Conservation (phyloP, 1,140 invertebrate genomes). For the Drosophila watanabei region DNA sequence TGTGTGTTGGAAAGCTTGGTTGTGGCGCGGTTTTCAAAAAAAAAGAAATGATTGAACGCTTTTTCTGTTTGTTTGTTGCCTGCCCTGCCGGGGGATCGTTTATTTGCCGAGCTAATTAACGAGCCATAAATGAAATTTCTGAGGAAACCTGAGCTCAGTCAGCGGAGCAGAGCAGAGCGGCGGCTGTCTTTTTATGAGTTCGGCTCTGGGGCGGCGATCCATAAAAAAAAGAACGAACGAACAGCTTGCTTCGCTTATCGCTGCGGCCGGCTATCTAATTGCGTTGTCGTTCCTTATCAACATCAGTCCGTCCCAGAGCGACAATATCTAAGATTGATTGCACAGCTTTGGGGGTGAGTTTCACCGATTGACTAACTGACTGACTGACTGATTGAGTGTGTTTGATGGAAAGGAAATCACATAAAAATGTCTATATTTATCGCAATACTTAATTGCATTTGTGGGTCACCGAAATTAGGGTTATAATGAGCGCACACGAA, state of each 20-base stretch:
- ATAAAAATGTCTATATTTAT: conserved; percentile 82
- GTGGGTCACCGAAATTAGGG: conserved; percentile 72
- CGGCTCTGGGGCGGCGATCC: conserved; percentile 69
- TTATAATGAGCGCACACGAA: conserved; percentile 55
- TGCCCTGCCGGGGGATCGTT: conserved; percentile 1
- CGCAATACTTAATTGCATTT: conserved; percentile 76
- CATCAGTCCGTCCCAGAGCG: conserved; percentile 53
- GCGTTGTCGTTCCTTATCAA: conserved; percentile 78
- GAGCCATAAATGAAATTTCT: conserved; percentile 72
- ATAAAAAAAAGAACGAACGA: conserved; percentile 24
- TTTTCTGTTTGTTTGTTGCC: conserved; percentile 8
- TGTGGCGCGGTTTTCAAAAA: conserved; percentile 25
- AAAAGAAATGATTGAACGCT: background rate
- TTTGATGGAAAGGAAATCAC: conserved; percentile 62
- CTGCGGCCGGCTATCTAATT: conserved; percentile 71
- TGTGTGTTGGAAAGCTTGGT: conserved; percentile 20
- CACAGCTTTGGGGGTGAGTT: conserved; percentile 37
- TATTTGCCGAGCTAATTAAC: conserved; percentile 65
- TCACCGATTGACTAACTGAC: conserved; percentile 5
- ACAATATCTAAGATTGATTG: conserved; percentile 82
- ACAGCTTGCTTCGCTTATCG: conserved; percentile 54
- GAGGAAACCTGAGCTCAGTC: conserved; percentile 43
- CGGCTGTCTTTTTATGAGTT: conserved; percentile 71
- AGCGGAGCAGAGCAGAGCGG: conserved; percentile 33
- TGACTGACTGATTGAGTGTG: conserved; percentile 23